Percentiles rank a stretch among this genome's conserved stretches.
phyloP scores from a whole-genome alignment of 2,888 invertebrate genomes.

The Apomyelois bistriatella region DNA sequence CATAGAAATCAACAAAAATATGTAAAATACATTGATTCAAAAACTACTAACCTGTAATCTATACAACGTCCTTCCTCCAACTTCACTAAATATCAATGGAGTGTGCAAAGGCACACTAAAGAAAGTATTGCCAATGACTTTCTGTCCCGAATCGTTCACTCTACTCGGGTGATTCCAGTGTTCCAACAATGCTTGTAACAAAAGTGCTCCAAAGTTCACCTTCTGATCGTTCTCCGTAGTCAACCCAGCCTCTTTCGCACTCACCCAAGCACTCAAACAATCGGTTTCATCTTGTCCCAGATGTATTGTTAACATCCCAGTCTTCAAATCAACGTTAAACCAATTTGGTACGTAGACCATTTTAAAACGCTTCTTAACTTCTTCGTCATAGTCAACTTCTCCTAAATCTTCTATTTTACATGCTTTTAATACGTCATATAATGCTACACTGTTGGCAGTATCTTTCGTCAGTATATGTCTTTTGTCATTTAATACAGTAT shows the following conservation, averaged over 20 bases:
- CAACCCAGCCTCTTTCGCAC: slow-evolving; percentile 95
- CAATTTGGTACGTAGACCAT: slow-evolving; percentile 98
- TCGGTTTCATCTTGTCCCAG: slow-evolving; percentile 98
- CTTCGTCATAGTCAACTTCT: slow-evolving; percentile 93
- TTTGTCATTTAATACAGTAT: slow-evolving; percentile 96
- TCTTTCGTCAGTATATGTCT: slow-evolving; percentile 97
- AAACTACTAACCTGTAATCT: slow-evolving; percentile 75
- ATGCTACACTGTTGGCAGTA: slow-evolving; percentile 87
- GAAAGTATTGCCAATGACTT: slow-evolving; percentile 86
- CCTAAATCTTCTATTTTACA: slow-evolving; percentile 94
- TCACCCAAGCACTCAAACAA: slow-evolving; percentile 99
- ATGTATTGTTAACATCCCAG: slow-evolving; percentile 98
- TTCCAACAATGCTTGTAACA: slow-evolving; percentile 96
- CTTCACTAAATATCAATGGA: slow-evolving; percentile 98
- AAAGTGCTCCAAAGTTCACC: slow-evolving; percentile 96
- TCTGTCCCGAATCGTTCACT: slow-evolving; percentile 84
- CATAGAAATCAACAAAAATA: neutral
- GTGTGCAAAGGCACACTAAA: slow-evolving; percentile 97
- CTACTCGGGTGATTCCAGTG: slow-evolving; percentile 92
- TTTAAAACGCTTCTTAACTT: slow-evolving; percentile 94
- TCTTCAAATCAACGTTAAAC: slow-evolving; percentile 99
- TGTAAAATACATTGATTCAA: neutral
- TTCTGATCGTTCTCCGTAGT: slow-evolving; percentile 89
- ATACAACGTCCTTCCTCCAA: slow-evolving; percentile 96
- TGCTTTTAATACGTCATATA: slow-evolving; percentile 96